Conservation (phyloP, 2,113 vertebrate genomes). For the Catharus minimus region DNA sequence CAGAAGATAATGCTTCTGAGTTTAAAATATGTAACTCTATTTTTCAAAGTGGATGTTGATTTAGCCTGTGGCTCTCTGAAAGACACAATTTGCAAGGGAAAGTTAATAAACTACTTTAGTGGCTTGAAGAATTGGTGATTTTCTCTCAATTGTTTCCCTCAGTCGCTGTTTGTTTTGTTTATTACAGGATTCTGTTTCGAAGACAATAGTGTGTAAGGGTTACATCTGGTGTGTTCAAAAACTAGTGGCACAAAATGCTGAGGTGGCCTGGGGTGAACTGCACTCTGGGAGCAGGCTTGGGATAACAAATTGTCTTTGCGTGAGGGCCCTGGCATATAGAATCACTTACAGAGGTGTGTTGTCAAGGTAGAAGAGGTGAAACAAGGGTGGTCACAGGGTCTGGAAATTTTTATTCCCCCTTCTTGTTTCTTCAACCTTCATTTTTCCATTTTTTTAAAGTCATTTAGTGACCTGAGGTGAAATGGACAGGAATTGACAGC, state of each 20-base stretch:
- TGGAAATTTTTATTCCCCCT: constrained; percentile 27
- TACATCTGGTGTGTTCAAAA: constrained; percentile 28
- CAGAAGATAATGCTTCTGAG: background rate
- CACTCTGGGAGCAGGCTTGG: background rate
- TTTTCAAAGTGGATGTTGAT: constrained; percentile 1
- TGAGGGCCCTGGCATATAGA: background rate
- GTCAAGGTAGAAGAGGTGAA: constrained; percentile 36
- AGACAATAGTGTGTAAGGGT: constrained; percentile 2
- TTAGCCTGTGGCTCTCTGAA: background rate
- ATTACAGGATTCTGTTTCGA: background rate
- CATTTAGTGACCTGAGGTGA: constrained; percentile 48
- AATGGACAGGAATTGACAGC: constrained; percentile 35
- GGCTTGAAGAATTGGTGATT: constrained; percentile 15
- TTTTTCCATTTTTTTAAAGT: background rate
- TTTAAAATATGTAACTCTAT: background rate
- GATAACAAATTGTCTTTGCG: constrained; percentile 2
- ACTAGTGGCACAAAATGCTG: constrained; percentile 2
- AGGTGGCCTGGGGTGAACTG: constrained; percentile 13
- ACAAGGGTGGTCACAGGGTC: background rate
- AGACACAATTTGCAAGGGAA: background rate
- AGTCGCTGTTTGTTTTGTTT: background rate
- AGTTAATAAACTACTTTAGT: background rate
- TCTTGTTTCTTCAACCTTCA: background rate
- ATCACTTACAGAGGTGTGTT: constrained; percentile 13
- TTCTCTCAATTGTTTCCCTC: background rate